A percentile compares a stretch with the other conserved stretches of the same genome.
These are phyloP conservation scores for Ascaphus truei DNA, from an alignment of 2,113 vertebrate species.

Conservation along the genomic window DNA sequence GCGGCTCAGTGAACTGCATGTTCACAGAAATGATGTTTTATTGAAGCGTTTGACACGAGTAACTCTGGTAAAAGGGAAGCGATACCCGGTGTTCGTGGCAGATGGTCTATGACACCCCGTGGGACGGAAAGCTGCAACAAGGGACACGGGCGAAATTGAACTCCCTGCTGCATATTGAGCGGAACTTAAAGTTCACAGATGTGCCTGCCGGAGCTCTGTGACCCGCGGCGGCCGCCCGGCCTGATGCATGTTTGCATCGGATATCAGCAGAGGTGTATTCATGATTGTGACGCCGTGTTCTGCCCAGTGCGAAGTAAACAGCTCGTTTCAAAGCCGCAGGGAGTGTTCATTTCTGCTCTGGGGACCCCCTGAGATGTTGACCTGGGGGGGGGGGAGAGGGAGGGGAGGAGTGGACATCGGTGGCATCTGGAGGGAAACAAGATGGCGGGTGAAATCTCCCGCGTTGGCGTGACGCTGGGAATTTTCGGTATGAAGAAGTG, in stretches of 20 bases:
- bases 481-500: too few species aligned
- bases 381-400: too few species aligned
- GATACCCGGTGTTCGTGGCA: background rate
- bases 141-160: slow-evolving; percentile 22
- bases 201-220: background rate
- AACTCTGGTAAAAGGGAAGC: background rate
- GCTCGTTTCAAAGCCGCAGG: too few species aligned
- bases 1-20: too few species aligned
- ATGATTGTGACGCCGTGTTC: slow-evolving; percentile 21
- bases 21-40: slow-evolving; percentile 8
- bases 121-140: too few species aligned
- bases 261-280: slow-evolving; percentile 7
- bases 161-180: background rate
- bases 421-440: too few species aligned
- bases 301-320: background rate
- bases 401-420: too few species aligned
- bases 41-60: background rate
- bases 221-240: background rate
- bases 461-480: too few species aligned
- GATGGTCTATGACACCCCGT: background rate
- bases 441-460: too few species aligned
- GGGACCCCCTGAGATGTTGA: too few species aligned
- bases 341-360: too few species aligned
- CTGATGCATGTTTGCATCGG: slow-evolving; percentile 1
- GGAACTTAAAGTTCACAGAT: background rate